Evolutionary conservation across 1,140 invertebrate species (phyloP), one percentile per base, ranked within the genome.

Genomic region (Myzus persicae): DNA sequence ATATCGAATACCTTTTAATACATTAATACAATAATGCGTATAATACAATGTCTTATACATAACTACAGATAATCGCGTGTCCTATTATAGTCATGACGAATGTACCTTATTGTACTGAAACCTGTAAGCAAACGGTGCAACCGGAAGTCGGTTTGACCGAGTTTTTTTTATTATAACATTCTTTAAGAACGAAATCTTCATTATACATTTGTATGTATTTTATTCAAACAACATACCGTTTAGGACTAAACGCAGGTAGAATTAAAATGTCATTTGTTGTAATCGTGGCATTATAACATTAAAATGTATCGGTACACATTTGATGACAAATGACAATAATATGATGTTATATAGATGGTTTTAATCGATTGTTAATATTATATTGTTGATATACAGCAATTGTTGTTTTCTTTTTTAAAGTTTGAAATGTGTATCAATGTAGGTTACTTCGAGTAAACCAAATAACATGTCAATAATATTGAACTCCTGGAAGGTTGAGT

Each of bases 161-260:
- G 31, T 67, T 76, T 76, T 76, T 59, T 51, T 51, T 76, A 76
- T n/a, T 76, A 76, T 76, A n/a, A n/a, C n/a, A n/a, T 76, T 76
- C 14, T 76, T n/a, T n/a, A 36, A n/a, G 59, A n/a, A 18, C 59
- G n/a, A 76, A 76, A n/a, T 76, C 31, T 76, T 76, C 31, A n/a
- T 5, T 76, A n/a, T 22, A 51, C 46, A 48, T 48, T 8, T 48
- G 18, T 48, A 48, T 48, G 14, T 59, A 59, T 76, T n/a, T n/a
- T 76, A 67, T 76, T 76, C 59, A n/a, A n/a, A 76, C 59, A n/a
- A 76, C n/a, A 76, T n/a, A 18, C 0, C 14, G 59, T n/a, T 14
- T 18, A 5, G 59, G 4, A 76, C n/a, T 48, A 48, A n/a, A n/a
- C 5, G 31, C 59, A 18, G 59, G 31, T 76, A 36, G n/a, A 76